Conservation (phyloP, 2,888 invertebrate species). For the Ferrisia virgata region DNA sequence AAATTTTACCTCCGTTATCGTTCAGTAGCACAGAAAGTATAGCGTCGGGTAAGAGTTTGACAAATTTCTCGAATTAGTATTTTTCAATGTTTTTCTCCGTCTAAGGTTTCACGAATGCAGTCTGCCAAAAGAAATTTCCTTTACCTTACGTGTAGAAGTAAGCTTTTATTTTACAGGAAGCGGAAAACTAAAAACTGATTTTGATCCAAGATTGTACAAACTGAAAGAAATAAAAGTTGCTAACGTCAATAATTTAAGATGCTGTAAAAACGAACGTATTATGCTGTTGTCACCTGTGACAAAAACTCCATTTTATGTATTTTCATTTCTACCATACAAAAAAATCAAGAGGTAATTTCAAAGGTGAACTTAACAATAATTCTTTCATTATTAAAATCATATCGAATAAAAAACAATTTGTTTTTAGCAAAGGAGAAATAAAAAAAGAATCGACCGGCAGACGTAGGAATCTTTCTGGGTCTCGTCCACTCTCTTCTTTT, state of each 20-base stretch:
- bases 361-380: neutral
- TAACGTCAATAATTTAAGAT: constrained; percentile 62
- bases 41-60: constrained; percentile 63
- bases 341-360: constrained; percentile 39
- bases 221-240: constrained; percentile 55
- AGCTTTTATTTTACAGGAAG: constrained; percentile 20
- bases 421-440: constrained; percentile 42
- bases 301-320: constrained; percentile 78
- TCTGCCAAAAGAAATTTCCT: too few species aligned
- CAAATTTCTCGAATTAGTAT: too few species aligned
- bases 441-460: constrained; percentile 68
- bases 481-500: constrained; percentile 76
- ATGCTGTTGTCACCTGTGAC: constrained; percentile 70
- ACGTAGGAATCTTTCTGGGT: constrained; percentile 76
- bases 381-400: neutral
- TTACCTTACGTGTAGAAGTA: too few species aligned
- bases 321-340: constrained; percentile 78
- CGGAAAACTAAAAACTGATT: constrained; percentile 42
- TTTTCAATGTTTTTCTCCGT: too few species aligned
- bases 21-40: constrained; percentile 79
- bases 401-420: neutral
- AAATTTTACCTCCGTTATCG: constrained; percentile 50
- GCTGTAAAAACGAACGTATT: constrained; percentile 75
- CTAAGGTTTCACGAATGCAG: constrained; percentile 56
- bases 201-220: constrained; percentile 43